Percentiles rank a stretch among this genome's conserved stretches.
Evolutionary conservation across 2,797 vertebrate genomes (phyloP).

Genomic region (Telmatherina bonti): DNA sequence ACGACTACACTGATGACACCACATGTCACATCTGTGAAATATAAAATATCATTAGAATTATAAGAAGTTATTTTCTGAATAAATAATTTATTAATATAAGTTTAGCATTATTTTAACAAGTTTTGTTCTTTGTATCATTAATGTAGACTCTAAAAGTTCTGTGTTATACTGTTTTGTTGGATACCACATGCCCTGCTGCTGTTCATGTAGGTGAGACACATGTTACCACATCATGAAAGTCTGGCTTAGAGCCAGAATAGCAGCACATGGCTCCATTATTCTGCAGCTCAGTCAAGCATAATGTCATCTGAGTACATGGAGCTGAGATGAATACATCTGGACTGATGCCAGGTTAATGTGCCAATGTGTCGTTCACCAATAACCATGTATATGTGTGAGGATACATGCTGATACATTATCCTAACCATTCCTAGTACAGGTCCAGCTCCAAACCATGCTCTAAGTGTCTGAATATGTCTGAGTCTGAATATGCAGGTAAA

Average conservation of each 20-base stretch:
- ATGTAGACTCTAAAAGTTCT: not conserved
- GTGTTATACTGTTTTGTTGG: slow-evolving; percentile 1
- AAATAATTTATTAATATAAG: not conserved
- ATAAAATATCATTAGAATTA: too few species aligned
- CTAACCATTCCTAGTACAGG: not conserved
- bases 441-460: not conserved
- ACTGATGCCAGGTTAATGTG: slow-evolving; percentile 42
- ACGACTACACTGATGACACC: not conserved
- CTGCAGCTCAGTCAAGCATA: slow-evolving; percentile 25
- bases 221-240: slow-evolving; percentile 39
- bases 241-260: slow-evolving; percentile 54
- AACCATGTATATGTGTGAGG: slow-evolving; percentile 19
- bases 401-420: slow-evolving; percentile 12
- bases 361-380: not conserved
- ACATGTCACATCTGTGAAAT: not conserved
- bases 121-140: not conserved
- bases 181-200: slow-evolving; percentile 1
- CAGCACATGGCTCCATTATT: slow-evolving; percentile 34
- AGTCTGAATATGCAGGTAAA: not conserved
- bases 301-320: slow-evolving; percentile 37
- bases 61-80: too few species aligned
- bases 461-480: not conserved
- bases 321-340: slow-evolving; percentile 40
- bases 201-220: slow-evolving; percentile 12
- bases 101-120: not conserved